These are phyloP conservation scores for Anoplius nigerrimus DNA, from an alignment of 2,888 invertebrate genomes.

Conservation along the genomic window DNA sequence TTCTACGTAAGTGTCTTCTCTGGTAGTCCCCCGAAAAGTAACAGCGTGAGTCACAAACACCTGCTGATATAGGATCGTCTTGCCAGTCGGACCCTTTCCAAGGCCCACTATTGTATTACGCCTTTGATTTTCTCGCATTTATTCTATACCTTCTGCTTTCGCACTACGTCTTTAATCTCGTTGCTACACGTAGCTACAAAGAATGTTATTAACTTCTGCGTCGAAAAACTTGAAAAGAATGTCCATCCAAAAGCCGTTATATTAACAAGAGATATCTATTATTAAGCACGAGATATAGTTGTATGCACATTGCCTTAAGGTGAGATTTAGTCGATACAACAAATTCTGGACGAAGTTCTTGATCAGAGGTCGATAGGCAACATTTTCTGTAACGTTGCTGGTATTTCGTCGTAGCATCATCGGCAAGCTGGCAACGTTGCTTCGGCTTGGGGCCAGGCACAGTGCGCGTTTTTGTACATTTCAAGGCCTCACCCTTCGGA, in stretches of 20 bases:
- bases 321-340: too few species aligned
- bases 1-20: conserved; percentile 18
- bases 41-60: conserved; percentile 29
- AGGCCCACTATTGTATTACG: not conserved
- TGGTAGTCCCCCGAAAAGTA: conserved; percentile 15
- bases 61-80: conserved; percentile 25
- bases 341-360: conserved; percentile 27
- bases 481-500: conserved; percentile 65
- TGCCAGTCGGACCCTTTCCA: conserved; percentile 9
- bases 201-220: too few species aligned
- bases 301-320: too few species aligned
- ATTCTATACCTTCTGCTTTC: too few species aligned
- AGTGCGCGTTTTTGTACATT: conserved; percentile 62
- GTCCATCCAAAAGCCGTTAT: too few species aligned
- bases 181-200: too few species aligned
- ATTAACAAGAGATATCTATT: too few species aligned
- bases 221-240: too few species aligned
- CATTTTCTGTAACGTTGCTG: not conserved
- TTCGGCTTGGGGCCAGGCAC: conserved; percentile 48
- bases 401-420: conserved; percentile 30
- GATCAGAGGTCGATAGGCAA: conserved; percentile 34
- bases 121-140: too few species aligned
- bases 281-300: too few species aligned
- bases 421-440: conserved; percentile 50
- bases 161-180: too few species aligned